Evolutionary conservation across 2,797 vertebrate species (phyloP).

Genomic region (Artibeus jamaicensis): DNA sequence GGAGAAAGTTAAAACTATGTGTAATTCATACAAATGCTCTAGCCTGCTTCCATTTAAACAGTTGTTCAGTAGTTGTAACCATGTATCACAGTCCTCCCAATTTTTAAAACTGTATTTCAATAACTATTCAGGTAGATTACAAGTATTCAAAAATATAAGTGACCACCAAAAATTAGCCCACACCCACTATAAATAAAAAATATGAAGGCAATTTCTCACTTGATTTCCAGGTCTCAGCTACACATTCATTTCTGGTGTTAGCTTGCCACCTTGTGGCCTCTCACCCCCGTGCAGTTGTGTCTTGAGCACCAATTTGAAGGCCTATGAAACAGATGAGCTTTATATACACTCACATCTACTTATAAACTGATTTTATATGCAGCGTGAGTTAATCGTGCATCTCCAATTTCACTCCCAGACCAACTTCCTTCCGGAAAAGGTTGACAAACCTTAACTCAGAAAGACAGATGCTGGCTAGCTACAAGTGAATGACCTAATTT

Average conservation of each 20-base stretch:
- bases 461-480: background rate
- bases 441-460: background rate
- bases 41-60: background rate
- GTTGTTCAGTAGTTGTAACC: background rate
- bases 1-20: background rate
- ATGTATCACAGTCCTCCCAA: background rate
- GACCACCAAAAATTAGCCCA: background rate
- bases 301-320: background rate
- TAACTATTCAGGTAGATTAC: background rate
- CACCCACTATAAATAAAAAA: background rate
- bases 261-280: constrained; percentile 59
- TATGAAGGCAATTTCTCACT: background rate
- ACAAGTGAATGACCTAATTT: background rate
- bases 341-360: background rate
- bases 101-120: background rate
- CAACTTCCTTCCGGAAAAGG: background rate
- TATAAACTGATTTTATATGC: background rate
- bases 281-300: background rate
- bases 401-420: background rate
- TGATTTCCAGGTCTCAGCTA: background rate
- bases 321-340: background rate
- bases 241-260: background rate
- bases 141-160: background rate
- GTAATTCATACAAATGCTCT: background rate
- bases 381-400: background rate